Conservation (phyloP, 2,888 invertebrate genomes). For the Troides helena region DNA sequence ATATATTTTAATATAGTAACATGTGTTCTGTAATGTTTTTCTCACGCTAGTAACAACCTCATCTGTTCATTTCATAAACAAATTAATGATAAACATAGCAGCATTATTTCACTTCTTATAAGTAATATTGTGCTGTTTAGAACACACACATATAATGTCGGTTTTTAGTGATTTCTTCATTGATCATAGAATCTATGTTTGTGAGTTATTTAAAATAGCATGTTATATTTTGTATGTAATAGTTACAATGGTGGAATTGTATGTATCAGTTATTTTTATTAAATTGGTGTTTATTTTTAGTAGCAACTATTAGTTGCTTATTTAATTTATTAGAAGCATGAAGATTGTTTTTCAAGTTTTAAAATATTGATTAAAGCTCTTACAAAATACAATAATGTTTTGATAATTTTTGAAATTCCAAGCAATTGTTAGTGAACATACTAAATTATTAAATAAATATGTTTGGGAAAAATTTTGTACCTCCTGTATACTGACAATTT, state of each 20-base stretch:
- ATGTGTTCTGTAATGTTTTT: conserved; percentile 56
- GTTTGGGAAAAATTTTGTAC: too few relatives aligned
- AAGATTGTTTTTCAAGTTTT: too few relatives aligned
- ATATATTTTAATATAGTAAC: conserved; percentile 58
- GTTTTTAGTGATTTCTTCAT: conserved; percentile 1
- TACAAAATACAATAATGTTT: too few relatives aligned
- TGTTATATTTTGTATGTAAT: conserved; percentile 11
- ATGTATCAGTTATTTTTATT: too few relatives aligned
- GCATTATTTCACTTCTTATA: conserved; percentile 30
- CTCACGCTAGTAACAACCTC: conserved; percentile 36
- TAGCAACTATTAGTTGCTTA: too few relatives aligned
- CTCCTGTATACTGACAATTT: too few relatives aligned
- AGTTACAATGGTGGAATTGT: not conserved
- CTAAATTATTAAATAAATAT: too few relatives aligned
- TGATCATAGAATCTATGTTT: not conserved
- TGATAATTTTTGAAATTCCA: too few relatives aligned
- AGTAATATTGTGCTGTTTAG: conserved; percentile 6
- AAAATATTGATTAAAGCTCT: too few relatives aligned
- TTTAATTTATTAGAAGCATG: too few relatives aligned
- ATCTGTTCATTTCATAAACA: conserved; percentile 54
- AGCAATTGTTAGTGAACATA: too few relatives aligned
- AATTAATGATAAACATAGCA: conserved; percentile 30
- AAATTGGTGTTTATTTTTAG: too few relatives aligned
- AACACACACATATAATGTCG: not conserved
- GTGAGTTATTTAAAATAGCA: conserved; percentile 20